Conservation (phyloP, 2,797 vertebrate species). For the Microctenopoma steveboyesi region DNA sequence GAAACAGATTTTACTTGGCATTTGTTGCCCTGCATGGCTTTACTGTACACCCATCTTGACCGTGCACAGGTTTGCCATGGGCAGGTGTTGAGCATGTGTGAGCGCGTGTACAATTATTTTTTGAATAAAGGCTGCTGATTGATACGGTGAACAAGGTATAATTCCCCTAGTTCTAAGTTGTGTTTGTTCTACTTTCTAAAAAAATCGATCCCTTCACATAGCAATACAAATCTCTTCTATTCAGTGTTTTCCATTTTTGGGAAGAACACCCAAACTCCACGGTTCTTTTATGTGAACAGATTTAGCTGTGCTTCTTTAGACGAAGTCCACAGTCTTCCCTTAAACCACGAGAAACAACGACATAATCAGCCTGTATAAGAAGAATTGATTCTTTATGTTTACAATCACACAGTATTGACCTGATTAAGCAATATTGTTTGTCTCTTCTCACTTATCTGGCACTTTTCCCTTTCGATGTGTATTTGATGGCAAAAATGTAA, state of each 20-base stretch:
- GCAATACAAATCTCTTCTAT: slow-evolving; percentile 66
- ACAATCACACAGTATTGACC: slow-evolving; percentile 67
- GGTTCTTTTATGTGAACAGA: slow-evolving; percentile 24
- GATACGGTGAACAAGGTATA: slow-evolving; percentile 62
- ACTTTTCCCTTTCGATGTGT: slow-evolving; percentile 54
- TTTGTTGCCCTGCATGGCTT: slow-evolving; percentile 71
- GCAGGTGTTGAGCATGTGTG: slow-evolving; percentile 52
- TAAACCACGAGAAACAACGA: slow-evolving; percentile 36
- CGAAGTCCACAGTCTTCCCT: slow-evolving; percentile 47
- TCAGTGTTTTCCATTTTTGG: slow-evolving; percentile 50
- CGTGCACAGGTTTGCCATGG: slow-evolving; percentile 45
- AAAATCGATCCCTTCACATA: slow-evolving; percentile 42
- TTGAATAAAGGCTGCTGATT: slow-evolving; percentile 71
- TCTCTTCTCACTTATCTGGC: slow-evolving; percentile 38
- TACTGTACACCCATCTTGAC: slow-evolving; percentile 63
- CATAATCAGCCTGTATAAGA: slow-evolving; percentile 41
- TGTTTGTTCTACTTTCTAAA: slow-evolving; percentile 55
- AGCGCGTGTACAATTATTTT: slow-evolving; percentile 49
- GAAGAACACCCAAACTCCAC: slow-evolving; percentile 14
- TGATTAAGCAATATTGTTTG: slow-evolving; percentile 76
- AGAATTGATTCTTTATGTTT: slow-evolving; percentile 69
- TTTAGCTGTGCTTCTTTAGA: slow-evolving; percentile 32
- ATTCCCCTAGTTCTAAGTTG: slow-evolving; percentile 46
- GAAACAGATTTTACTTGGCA: slow-evolving; percentile 62
- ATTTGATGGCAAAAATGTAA: slow-evolving; percentile 40